Conservation (phyloP, 2,113 vertebrate genomes). For the Pristiophorus japonicus region DNA sequence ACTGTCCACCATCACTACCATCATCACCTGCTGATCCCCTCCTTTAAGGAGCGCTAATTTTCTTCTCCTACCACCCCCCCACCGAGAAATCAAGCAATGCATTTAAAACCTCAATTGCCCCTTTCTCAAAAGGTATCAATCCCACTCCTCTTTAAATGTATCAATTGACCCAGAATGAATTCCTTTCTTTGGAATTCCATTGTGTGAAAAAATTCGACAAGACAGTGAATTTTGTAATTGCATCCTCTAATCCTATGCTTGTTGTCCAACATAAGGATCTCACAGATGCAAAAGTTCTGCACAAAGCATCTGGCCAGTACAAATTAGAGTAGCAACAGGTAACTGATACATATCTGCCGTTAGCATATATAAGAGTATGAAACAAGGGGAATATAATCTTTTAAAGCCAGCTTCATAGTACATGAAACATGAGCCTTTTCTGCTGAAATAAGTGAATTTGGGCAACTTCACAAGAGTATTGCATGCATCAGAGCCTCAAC, state of each 20-base stretch:
- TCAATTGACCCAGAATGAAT: neutral
- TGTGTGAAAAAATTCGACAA: neutral
- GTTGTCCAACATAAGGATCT: neutral
- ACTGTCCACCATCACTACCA: neutral
- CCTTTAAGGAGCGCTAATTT: neutral
- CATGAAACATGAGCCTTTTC: neutral
- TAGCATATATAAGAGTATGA: neutral
- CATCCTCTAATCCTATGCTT: neutral
- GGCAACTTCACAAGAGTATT: neutral
- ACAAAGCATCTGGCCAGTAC: neutral
- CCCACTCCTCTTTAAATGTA: neutral
- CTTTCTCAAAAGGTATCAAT: neutral
- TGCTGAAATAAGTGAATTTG: neutral
- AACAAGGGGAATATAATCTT: neutral
- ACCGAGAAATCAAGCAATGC: neutral
- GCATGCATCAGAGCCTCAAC: neutral
- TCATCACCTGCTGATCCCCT: too few species aligned
- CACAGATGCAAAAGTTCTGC: neutral
- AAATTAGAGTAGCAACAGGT: neutral
- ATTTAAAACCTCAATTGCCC: neutral
- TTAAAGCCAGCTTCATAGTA: neutral
- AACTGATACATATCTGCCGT: neutral
- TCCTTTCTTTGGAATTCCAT: neutral
- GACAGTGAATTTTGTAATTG: neutral
- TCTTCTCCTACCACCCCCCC: neutral